Evolutionary conservation across 2,797 vertebrate genomes (phyloP).

Genomic region (Pseudopleuronectes americanus): DNA sequence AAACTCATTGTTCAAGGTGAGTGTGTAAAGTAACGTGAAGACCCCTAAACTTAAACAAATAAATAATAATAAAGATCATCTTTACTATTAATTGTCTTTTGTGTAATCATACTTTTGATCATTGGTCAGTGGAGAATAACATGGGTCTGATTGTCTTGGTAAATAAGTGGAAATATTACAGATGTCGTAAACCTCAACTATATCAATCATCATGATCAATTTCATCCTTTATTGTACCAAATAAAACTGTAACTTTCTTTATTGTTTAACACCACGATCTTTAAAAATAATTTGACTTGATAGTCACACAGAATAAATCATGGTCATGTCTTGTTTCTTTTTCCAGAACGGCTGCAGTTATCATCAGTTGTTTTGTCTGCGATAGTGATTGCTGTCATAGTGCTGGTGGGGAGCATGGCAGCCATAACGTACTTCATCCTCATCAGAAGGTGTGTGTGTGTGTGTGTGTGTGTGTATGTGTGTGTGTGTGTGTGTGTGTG

Average conservation of each 20-base stretch:
- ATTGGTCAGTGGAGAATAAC: no score
- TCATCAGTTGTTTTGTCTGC: conserved; percentile 41
- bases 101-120: no score
- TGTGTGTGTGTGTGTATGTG: conserved; percentile 50
- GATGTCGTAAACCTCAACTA: not conserved
- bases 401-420: conserved; percentile 41
- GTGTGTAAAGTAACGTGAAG: not conserved
- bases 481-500: conserved; percentile 50
- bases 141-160: no score
- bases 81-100: no score
- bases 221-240: not conserved
- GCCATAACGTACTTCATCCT: conserved; percentile 41
- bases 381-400: conserved; percentile 37
- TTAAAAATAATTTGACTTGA: not conserved
- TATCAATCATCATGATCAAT: not conserved
- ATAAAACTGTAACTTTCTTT: not conserved
- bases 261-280: not conserved
- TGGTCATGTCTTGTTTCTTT: conserved; percentile 7
- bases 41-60: no score
- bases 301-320: not conserved
- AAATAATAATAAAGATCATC: no score
- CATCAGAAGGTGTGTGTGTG: conserved; percentile 59
- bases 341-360: conserved; percentile 33
- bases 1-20: conserved; percentile 53
- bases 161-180: no score